Conservation (phyloP, 2,888 invertebrate genomes). For the Lysandra bellargus region DNA sequence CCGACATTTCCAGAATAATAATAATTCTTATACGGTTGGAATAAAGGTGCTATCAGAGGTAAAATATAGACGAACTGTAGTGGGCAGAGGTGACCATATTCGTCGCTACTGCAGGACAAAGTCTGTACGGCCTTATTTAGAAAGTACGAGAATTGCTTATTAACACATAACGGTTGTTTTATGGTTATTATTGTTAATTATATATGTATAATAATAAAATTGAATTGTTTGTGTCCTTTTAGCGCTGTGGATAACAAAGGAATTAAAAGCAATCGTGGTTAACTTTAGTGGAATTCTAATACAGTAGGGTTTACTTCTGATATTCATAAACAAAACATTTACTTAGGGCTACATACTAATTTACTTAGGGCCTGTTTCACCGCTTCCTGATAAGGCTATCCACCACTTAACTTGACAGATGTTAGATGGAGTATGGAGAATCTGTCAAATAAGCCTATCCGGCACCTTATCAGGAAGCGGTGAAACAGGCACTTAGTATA, state of each 20-base stretch:
- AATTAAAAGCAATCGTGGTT: background rate
- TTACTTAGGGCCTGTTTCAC: no score
- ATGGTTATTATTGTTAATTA: background rate
- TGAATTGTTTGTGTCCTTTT: no score
- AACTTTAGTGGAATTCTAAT: background rate
- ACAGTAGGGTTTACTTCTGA: background rate
- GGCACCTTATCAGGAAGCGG: no score
- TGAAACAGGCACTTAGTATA: no score
- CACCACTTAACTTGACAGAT: no score
- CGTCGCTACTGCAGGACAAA: constrained; percentile 16
- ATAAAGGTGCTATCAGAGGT: background rate
- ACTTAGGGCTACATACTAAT: no score
- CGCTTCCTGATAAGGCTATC: no score
- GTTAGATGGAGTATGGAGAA: no score
- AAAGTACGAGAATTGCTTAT: constrained; percentile 13
- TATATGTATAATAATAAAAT: background rate
- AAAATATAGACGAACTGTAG: background rate
- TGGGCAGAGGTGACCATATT: constrained; percentile 9
- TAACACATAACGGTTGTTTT: background rate
- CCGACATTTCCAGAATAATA: background rate
- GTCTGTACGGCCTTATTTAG: constrained; percentile 18
- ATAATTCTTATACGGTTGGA: background rate
- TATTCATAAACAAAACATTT: no score
- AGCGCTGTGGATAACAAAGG: background rate
- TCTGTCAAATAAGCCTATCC: no score